Evolutionary conservation across 2,113 vertebrate species (phyloP).

Genomic region (Silurus asotus): DNA sequence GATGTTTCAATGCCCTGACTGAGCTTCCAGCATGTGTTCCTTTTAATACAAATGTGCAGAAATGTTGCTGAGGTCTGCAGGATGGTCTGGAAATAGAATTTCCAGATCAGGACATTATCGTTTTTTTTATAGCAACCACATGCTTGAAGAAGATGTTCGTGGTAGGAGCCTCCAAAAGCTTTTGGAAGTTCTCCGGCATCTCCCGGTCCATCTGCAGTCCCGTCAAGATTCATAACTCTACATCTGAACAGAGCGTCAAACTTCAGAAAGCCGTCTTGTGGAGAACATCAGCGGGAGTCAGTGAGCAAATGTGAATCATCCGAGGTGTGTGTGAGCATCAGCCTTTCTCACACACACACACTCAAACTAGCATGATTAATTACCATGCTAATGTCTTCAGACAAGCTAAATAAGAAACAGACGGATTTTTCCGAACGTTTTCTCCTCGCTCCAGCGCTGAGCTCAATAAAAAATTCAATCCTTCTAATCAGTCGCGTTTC

Average conservation of each 20-base stretch:
- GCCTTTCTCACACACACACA: not conserved
- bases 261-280: not conserved
- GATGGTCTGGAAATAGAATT: not conserved
- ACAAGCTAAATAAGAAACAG: slow-evolving; percentile 57
- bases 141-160: not conserved
- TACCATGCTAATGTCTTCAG: slow-evolving; percentile 64
- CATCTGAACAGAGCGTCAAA: not conserved
- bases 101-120: no score
- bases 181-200: no score
- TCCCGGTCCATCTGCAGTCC: no score
- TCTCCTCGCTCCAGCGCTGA: no score
- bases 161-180: not conserved
- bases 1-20: not conserved
- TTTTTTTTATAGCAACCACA: no score
- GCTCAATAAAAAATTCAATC: slow-evolving; percentile 66
- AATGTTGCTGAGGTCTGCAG: not conserved
- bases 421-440: not conserved
- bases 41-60: not conserved
- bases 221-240: no score
- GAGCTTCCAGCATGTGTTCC: not conserved
- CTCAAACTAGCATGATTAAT: slow-evolving; percentile 64
- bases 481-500: slow-evolving; percentile 76
- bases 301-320: not conserved
- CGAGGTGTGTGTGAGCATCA: not conserved
- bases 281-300: no score